Evolutionary conservation across 2,888 invertebrate species (phyloP), one percentile per base, ranked within the genome.

Genomic region (Seira musarum): DNA sequence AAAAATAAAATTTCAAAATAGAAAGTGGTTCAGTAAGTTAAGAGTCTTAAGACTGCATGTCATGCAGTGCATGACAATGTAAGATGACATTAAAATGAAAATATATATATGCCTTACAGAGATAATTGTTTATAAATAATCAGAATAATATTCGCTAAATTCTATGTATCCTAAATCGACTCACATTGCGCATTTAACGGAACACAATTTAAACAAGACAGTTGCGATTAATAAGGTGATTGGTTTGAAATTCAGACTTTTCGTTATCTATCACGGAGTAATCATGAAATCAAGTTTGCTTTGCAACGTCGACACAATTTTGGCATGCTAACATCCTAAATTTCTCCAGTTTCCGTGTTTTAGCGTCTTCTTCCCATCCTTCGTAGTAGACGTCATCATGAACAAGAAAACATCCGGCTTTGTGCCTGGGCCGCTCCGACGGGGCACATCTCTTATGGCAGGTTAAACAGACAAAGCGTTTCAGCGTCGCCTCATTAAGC

Each of bases 261-360:
- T 13, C 46, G 6, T 10, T 46, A 46, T 10, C 6, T 46, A 46
- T 46, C 46, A 46, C 46, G 10, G 17, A 60, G 6, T 17, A 65
- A 30, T 5, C 65, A 65, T 15, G 15, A 65, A 2, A 65, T 2
- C 1, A 10, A 65, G 30, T n/a, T n/a, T n/a, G n/a, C n/a, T n/a
- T n/a, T n/a, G n/a, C n/a, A n/a, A 22, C 21, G 30, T 72, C 53
- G 24, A 25, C 53, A 53, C 72, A 72, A 1, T 10, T 25, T 19
- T 10, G 8, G 49, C 72, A 72, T 2, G 72, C 65, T 22, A 72
- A 25, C 65, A 72, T 64, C n/a, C 64, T 24, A 53, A 64, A 72
- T 19, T 49, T 72, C 30, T 30, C 64, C 1, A 46, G 10, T 1
- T 49, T 22, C 0, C 10, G 8, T 1, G 15, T 35, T 1, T 35